Evolutionary conservation across 2,888 invertebrate genomes (phyloP), one percentile per base, ranked within the genome.

Genomic region (Sphaerophoria rueppellii): DNA sequence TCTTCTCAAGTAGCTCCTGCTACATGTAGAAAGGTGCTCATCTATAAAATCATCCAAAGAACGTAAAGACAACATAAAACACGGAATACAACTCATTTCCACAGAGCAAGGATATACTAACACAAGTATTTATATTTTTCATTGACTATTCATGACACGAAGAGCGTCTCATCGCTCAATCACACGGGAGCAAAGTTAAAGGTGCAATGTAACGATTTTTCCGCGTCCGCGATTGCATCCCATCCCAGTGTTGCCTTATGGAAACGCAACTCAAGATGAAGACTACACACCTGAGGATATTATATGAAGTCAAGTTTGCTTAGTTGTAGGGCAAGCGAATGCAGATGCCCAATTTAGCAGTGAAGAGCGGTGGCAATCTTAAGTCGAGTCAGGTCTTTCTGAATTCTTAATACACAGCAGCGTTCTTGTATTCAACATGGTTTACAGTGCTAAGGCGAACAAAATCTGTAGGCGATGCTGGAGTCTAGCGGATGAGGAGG

Each of bases 111-210:
- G n/a, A 63, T 55, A 24, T 58, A n/a, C 16, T 2, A 24, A 24
- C 24, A 24, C 24, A 24, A 24, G 24, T n/a, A n/a, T n/a, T n/a
- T n/a, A n/a, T n/a, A n/a, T 61, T 54, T 54, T 76, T n/a, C 37
- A 50, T 65, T 78, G 43, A 65, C 65, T 65, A 67, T 74, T 74
- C 67, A 74, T 48, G 74, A 73, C 61, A 79, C 48, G 54, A 69
- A 48, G 24, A 43, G 73, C 48, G 48, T 48, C 40, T 12, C 37
- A 78, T 78, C 35, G 32, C 73, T 73, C 54, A 16, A 32, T 54
- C 65, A 72, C 14, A 40, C 6, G 14, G 32, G 60, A 69, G 54
- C 35, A 35, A 35, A 61, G 67, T 73, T 54, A 69, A 35, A 69
- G 40, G 14, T 35, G 50, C 32, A 43, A 9, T 4, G 12, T 9